Evolutionary conservation across 2,113 vertebrate genomes (phyloP).

Genomic region (Prochilodus magdalenae): DNA sequence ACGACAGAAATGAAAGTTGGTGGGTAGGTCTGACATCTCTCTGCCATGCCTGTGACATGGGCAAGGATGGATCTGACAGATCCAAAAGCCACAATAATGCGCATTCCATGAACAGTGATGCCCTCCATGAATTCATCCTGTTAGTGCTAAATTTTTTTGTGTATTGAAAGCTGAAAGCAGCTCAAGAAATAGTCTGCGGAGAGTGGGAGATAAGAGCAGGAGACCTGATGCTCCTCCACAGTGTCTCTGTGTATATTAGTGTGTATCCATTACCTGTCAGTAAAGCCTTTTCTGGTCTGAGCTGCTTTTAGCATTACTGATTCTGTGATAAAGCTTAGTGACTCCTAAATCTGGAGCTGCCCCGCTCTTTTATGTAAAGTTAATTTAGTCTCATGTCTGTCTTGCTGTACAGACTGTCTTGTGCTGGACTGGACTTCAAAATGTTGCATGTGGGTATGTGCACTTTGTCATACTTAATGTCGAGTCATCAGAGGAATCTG

Average conservation of each 20-base stretch:
- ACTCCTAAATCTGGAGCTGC: constrained; percentile 16
- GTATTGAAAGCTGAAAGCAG: background rate
- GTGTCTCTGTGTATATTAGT: background rate
- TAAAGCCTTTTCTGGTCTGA: constrained; percentile 2
- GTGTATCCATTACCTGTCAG: constrained; percentile 37
- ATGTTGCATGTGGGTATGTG: too few species aligned
- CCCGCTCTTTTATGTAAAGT: constrained; percentile 1
- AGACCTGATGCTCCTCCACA: background rate
- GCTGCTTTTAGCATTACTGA: background rate
- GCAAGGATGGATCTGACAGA: too few species aligned
- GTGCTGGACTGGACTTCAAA: background rate
- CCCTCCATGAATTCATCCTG: too few species aligned
- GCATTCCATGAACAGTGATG: too few species aligned
- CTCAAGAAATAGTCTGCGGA: background rate
- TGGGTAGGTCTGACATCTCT: too few species aligned
- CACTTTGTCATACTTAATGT: too few species aligned
- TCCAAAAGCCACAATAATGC: too few species aligned
- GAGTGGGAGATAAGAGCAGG: background rate
- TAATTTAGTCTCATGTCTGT: constrained; percentile 3
- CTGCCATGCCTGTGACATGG: too few species aligned
- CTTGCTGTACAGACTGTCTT: background rate
- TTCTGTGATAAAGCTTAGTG: background rate
- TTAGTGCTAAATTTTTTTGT: too few species aligned
- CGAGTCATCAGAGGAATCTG: too few species aligned
- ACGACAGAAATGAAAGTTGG: too few species aligned